These are phyloP conservation scores for Hesperophylax magnus DNA, from an alignment of 1,140 invertebrate species.

Conservation along the genomic window DNA sequence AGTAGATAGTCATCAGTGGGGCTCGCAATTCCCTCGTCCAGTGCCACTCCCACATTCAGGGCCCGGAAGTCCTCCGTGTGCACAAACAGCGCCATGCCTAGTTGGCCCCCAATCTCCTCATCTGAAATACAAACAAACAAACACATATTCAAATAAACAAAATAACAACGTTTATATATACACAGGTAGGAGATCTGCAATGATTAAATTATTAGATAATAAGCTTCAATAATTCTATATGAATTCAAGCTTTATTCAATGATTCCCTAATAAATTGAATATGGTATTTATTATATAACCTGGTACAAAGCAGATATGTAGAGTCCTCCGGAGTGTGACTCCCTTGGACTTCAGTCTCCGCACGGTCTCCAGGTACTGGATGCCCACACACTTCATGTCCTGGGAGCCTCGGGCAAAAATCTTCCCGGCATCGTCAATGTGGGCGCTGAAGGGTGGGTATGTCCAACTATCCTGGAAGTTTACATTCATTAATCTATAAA, in stretches of 20 bases:
- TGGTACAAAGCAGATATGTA: slow-evolving; percentile 89
- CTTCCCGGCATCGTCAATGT: slow-evolving; percentile 83
- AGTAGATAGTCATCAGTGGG: slow-evolving; percentile 78
- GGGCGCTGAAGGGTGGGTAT: slow-evolving; percentile 84
- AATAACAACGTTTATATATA: background rate
- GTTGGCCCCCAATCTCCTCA: slow-evolving; percentile 91
- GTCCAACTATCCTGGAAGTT: slow-evolving; percentile 79
- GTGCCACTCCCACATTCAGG: slow-evolving; percentile 89
- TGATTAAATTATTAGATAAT: background rate
- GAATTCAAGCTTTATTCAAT: too few relatives aligned
- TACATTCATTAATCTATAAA: too few relatives aligned
- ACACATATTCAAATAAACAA: background rate
- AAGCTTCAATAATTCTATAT: too few relatives aligned
- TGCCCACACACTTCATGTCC: slow-evolving; percentile 89
- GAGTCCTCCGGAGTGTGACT: slow-evolving; percentile 74
- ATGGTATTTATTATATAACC: slow-evolving; percentile 69
- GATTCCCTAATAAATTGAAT: background rate
- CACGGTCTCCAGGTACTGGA: slow-evolving; percentile 87
- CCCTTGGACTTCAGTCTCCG: slow-evolving; percentile 76
- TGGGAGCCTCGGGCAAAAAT: slow-evolving; percentile 88
- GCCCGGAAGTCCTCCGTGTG: slow-evolving; percentile 82
- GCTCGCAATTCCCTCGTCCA: slow-evolving; percentile 90
- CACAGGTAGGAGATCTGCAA: background rate
- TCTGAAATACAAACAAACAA: slow-evolving; percentile 70
- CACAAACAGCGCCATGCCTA: slow-evolving; percentile 90